phyloP scores from a whole-genome alignment of 2,888 invertebrate species.

The Steinernema scapterisci region DNA sequence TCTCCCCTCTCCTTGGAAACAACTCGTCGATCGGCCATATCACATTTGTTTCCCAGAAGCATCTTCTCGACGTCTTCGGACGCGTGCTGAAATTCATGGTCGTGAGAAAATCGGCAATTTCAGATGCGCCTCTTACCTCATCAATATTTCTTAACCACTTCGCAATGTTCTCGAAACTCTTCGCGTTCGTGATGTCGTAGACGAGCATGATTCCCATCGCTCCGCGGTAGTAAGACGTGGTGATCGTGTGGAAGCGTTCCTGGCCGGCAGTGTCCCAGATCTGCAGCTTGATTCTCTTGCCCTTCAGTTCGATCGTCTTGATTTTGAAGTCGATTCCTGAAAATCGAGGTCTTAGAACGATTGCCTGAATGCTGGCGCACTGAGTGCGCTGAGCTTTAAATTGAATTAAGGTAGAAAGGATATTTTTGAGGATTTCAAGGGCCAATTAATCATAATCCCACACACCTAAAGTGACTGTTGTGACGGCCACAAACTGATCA shows the following conservation, averaged over 20 bases:
- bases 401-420: too few species aligned
- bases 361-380: too few species aligned
- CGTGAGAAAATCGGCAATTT: not conserved
- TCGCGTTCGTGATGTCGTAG: constrained; percentile 92
- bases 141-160: constrained; percentile 99
- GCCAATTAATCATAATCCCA: too few species aligned
- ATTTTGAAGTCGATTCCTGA: constrained; percentile 75
- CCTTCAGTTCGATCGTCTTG: constrained; percentile 72
- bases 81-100: constrained; percentile 74
- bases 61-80: constrained; percentile 98
- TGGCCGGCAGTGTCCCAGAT: constrained; percentile 92
- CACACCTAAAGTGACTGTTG: constrained; percentile 13
- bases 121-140: constrained; percentile 72
- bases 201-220: constrained; percentile 87
- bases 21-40: constrained; percentile 90
- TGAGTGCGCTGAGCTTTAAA: too few species aligned
- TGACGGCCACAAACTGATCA: constrained; percentile 14
- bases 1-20: constrained; percentile 93
- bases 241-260: constrained; percentile 96
- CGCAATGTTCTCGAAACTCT: constrained; percentile 97
- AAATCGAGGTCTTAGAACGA: constrained; percentile 41
- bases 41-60: constrained; percentile 97
- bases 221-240: constrained; percentile 98
- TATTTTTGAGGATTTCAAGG: too few species aligned
- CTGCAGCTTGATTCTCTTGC: constrained; percentile 73